Evolutionary conservation across 2,888 invertebrate genomes (phyloP), one percentile per base, ranked within the genome.

Genomic region (Candidula unifasciata): DNA sequence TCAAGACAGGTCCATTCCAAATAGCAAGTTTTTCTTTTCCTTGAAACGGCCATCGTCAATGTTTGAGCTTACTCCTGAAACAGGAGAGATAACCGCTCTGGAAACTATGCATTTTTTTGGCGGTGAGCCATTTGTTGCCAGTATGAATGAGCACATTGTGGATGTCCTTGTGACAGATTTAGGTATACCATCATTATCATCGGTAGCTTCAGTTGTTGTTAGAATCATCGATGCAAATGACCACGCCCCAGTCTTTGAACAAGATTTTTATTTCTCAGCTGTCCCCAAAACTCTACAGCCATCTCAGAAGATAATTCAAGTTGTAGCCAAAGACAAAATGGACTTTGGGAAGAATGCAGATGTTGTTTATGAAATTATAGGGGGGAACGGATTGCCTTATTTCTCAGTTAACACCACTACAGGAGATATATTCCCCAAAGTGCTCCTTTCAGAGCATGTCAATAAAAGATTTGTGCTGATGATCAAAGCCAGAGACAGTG

Each of bases 141-240:
- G 88, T 18, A 88, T 88, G 54, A 93, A 93, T 82, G 87, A 87
- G 8, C 88, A 91, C 77, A 88, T 90, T 37, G 86, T 93, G 81
- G 89, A 90, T 27, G 96, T 98, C n/a, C 94, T 98, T 1, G 98
- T 98, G 0, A 97, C 96, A 0, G 98, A 99, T 93, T 97, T 97
- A 91, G 99, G 98, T 0, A 98, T 97, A 93, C 98, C 98, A 0
- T 97, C 98, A 0, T 96, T 98, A 95, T 97, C 97, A 57, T 97
- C 97, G 0, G 97, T 97, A 93, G 96, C 97, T 89, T 94, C 96
- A 57, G 96, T 98, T 0, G 96, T 96, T 71, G 96, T 98, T 52
- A 97, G 97, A 92, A 96, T 98, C 0, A 97, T 97, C 0, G 97
- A 98, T 93, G 97, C 97, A 6, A 98, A 98, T 93, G 97, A 98